Evolutionary conservation across 2,113 vertebrate species (phyloP).

Genomic region (Mesoclemmys tuberculata): DNA sequence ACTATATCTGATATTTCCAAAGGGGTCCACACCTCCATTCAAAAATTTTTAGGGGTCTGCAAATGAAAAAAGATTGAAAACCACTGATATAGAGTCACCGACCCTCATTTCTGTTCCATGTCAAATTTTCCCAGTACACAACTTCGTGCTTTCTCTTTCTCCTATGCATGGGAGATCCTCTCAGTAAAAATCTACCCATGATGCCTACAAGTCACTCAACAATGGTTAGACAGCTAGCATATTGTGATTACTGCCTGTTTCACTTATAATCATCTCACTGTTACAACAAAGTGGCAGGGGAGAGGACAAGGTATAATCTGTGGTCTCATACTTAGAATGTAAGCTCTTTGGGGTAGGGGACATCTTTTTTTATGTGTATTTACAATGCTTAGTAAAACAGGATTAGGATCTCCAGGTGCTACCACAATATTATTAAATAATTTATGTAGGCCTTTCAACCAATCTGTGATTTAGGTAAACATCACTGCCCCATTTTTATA

Average conservation of each 20-base stretch:
- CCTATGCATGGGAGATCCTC: neutral
- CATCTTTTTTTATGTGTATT: neutral
- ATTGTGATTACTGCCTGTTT: neutral
- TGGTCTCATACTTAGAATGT: neutral
- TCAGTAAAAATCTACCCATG: neutral
- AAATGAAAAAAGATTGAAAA: no score
- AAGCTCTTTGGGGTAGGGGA: neutral
- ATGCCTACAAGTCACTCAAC: neutral
- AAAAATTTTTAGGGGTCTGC: no score
- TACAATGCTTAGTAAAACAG: neutral
- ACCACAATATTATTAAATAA: neutral
- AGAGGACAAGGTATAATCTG: neutral
- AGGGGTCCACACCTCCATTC: no score
- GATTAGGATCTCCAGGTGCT: no score
- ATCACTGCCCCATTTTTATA: neutral
- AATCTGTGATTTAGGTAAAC: neutral
- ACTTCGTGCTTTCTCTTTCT: neutral
- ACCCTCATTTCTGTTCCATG: no score
- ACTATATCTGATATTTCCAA: no score
- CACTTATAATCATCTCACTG: neutral
- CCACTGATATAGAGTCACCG: no score
- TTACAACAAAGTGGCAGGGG: neutral
- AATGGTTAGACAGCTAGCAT: neutral
- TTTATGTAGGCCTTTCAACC: neutral
- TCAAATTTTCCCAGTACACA: no score